phyloP scores from a whole-genome alignment of 2,797 vertebrate genomes.

The Phyllotis vaccarum region DNA sequence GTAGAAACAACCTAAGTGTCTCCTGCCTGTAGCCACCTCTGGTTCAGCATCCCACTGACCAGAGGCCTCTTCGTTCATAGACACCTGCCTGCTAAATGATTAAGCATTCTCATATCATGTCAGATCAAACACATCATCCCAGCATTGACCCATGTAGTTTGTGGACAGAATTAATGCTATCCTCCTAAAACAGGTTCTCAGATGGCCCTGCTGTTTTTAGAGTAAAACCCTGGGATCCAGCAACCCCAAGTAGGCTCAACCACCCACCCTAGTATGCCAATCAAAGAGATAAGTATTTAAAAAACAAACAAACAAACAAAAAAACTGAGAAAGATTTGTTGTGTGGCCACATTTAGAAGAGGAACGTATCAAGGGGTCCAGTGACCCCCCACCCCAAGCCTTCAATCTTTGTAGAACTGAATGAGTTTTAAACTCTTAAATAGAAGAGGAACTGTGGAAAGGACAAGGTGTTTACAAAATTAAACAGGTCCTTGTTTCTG shows the following conservation, averaged over 20 bases:
- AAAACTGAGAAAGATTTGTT: background rate
- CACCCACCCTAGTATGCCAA: background rate
- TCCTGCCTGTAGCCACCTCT: no score
- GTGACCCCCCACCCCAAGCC: background rate
- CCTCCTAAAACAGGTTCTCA: background rate
- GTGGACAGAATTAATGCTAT: background rate
- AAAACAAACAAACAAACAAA: background rate
- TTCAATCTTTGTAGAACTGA: background rate
- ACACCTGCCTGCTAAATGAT: no score
- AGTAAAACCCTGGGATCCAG: background rate
- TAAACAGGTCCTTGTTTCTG: background rate
- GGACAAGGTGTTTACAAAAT: background rate
- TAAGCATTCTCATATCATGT: no score
- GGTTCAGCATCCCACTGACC: no score
- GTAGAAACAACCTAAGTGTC: no score
- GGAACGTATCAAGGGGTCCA: background rate
- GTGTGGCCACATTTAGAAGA: background rate
- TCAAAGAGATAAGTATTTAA: background rate
- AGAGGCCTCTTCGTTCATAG: no score
- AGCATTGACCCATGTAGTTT: background rate
- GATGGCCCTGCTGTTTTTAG: background rate
- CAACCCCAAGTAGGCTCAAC: background rate
- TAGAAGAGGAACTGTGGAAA: background rate
- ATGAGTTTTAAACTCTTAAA: background rate
- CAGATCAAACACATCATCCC: no score